Evolutionary conservation across 2,797 vertebrate species (phyloP), one percentile per base, ranked within the genome.

Genomic region (Lacerta agilis): DNA sequence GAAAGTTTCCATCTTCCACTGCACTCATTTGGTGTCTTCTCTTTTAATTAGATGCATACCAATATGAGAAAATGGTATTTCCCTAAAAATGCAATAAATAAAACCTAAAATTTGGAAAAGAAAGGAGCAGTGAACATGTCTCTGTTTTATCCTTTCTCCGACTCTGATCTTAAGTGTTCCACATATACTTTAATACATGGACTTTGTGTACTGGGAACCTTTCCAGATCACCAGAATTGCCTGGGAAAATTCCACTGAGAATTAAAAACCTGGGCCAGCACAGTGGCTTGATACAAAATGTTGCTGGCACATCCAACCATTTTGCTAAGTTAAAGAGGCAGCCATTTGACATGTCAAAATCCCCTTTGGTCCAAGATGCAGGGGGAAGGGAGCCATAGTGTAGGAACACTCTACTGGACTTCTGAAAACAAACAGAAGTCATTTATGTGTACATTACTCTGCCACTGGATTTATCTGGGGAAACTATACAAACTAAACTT

Each of bases 211-310:
- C 83, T 41, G 25, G 61, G 45, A 85, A 73, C n/a, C 84, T 88
- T 18, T 78, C n/a, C 29, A 90, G 7, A 38, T 78, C 27, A 87
- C 11, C 43, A 79, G 90, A 87, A 86, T 81, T 91, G 87, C 41
- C 78, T 78, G 82, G 9, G 79, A 90, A 91, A 88, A 87, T 84
- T 87, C 83, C 1, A 82, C 81, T 15, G 6, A 49, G 25, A 90
- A 84, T 88, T 88, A 87, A 49, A 61, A 41, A 91, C 84, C 9
- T 38, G 1, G 72, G 41, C 43, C 81, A 95, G 27, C 10, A 78
- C 25, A 82, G 75, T 85, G 66, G 67, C 27, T 90, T 91, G 79
- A 49, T 8, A 80, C 1, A 86, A 85, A 92, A 86, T 7, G 83
- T 9, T 9, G 87, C 66, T 88, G 25, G 0, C 41, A 83, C 0